Base-by-base conservation (phyloP, 2,113 vertebrate species). In the Mesitornis unicolor region DNA sequence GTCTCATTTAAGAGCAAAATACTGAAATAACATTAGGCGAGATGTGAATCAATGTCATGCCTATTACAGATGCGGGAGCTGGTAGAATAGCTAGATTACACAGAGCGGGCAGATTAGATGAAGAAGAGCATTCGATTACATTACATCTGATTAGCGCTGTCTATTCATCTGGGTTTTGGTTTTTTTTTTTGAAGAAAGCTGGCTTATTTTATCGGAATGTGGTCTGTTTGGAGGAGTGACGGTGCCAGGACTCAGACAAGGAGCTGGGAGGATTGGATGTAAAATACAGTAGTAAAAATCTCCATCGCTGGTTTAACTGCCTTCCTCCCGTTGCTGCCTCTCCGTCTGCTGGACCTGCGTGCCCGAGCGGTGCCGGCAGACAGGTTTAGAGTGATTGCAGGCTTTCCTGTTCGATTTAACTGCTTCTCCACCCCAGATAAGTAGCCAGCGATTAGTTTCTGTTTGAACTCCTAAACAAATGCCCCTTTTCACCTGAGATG, bases 31-130 rank as follows among this genome's bases (percentile, higher is more conserved):
- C 86, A 79, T 78, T 76, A 84, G 65, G 53, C 5, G 35, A 94
- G 90, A 79, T 87, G 43, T 40, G 93, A 94, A 94, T 96, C 94
- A 5, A 65, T 93, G 95, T 89, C 89, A 95, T 91, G 95, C 89
- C 95, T 89, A 2, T 96, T 96, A 89, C 81, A 36, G 79, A 35
- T 48, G 88, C 94, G 61, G 83, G 90, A 69, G 92, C 79, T 87
- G 76, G 87, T 63, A 61, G 92, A 93, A 89, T 89, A 53, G 94
- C 78, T 61, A 85, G 79, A 92, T 95, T 87, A 94, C 94, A 81
- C 74, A 93, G 69, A 31, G 83, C 4, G 92, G 89, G 31, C 75
- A 95, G 94, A 96, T 94, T 59, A 96, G 95, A 90, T 89, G 96
- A 75, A 91, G 90, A 83, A 57, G 74, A 93, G 81, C 16, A 26